Conservation (phyloP, 2,888 invertebrate genomes). For the Kryphioiulus occultus region DNA sequence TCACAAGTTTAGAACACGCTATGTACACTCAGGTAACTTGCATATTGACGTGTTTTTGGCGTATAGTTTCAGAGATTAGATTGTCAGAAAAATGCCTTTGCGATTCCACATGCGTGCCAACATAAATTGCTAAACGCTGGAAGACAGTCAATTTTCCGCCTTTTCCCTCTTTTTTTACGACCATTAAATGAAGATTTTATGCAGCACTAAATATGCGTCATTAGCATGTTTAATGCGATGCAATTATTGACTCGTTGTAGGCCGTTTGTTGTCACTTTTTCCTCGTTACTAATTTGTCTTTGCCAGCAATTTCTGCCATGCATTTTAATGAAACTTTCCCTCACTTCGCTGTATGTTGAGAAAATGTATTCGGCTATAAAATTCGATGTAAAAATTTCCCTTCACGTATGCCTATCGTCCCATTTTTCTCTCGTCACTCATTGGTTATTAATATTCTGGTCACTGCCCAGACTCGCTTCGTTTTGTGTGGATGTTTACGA, state of each 20-base stretch:
- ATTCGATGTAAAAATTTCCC: neutral
- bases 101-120: neutral
- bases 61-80: neutral
- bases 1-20: too few species aligned
- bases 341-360: too few species aligned
- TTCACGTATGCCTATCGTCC: too few species aligned
- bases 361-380: neutral
- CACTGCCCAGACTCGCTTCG: neutral
- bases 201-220: conserved; percentile 41
- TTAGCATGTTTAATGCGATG: conserved; percentile 44
- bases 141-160: conserved; percentile 38
- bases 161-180: conserved; percentile 28
- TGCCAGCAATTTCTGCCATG: neutral
- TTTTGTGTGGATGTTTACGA: conserved; percentile 3
- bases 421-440: conserved; percentile 10
- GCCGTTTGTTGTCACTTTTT: conserved; percentile 36
- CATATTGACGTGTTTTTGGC: too few species aligned
- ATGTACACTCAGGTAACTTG: too few species aligned
- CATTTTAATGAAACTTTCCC: conserved; percentile 3
- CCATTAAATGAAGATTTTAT: conserved; percentile 44
- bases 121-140: neutral
- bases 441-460: conserved; percentile 43
- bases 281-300: conserved; percentile 29
- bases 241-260: conserved; percentile 43
- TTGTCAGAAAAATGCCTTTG: neutral